phyloP scores from a whole-genome alignment of 2,113 vertebrate species.

The Gallinago paraguaiae region DNA sequence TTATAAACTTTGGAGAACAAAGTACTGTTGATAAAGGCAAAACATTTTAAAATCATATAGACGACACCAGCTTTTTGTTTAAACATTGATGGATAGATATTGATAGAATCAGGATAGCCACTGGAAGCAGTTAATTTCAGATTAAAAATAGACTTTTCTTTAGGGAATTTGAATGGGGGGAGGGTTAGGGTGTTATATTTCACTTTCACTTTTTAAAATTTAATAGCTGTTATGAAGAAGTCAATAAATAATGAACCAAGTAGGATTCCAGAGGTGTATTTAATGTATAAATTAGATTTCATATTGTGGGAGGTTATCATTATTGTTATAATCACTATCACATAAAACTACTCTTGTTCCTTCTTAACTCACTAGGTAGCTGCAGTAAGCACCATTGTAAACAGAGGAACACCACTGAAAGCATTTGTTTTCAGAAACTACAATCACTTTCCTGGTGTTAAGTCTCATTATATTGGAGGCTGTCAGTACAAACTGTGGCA shows the following conservation, averaged over 20 bases:
- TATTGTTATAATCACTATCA: background rate
- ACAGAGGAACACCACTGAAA: constrained; percentile 88
- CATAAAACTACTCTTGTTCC: background rate
- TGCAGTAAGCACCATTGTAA: constrained; percentile 93
- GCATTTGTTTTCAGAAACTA: constrained; percentile 97
- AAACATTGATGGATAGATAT: background rate
- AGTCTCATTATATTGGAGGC: constrained; percentile 91
- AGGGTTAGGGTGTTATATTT: background rate
- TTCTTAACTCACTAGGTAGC: constrained; percentile 80
- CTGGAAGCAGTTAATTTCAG: background rate
- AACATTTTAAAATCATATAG: background rate
- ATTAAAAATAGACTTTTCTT: background rate
- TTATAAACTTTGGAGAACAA: background rate
- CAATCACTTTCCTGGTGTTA: constrained; percentile 87
- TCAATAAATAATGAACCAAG: background rate
- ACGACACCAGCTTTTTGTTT: background rate
- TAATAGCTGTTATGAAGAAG: background rate
- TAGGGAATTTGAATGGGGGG: background rate
- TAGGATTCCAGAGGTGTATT: background rate
- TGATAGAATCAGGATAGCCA: background rate
- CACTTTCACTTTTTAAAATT: background rate
- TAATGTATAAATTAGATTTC: background rate
- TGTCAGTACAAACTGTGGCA: constrained; percentile 95
- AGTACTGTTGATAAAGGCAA: background rate
- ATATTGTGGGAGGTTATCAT: background rate